Base-by-base conservation (phyloP, 2,797 vertebrate species). In the Loriculus beryllinus region DNA sequence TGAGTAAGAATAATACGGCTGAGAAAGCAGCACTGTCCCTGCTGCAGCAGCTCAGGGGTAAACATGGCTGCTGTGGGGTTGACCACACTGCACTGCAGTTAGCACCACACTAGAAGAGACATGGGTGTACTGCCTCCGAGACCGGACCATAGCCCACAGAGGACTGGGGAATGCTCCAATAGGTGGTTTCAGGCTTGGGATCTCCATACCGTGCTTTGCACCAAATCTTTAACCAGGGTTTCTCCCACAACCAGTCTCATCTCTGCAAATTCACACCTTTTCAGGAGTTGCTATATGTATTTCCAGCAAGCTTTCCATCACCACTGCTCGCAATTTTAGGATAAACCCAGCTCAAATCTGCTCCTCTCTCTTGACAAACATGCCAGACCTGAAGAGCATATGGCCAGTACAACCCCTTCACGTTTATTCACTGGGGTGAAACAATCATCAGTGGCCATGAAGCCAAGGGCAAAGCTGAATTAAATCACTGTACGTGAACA, bases 41-140 rank as follows among this genome's bases (percentile, higher is more conserved):
- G 9, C 33, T 43, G 49, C 69, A 78, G 47, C 54, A 94, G 69
- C 57, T 78, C 72, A 42, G 47, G 31, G 63, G 33, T 9, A 63
- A 54, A 49, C 21, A 4, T 0, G 1, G 57, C 48, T 81, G 25
- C 57, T 2, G 0, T 14, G 22, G 39, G 43, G 40, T 4, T 79
- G 86, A 54, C 29, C 25, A 33, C 0, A 0, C 22, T 45, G 70
- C 57, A 69, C 52, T 72, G 64, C 31, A 47, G 21, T 57, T 29
- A 49, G 77, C 33, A 28, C 35, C 47, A 10, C 0, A 0, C 63
- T 69, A 29, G 63, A 71, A 47, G 3, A 43, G 63, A 42, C 13
- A 17, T 1, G 10, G 28, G 12, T 18, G 13, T 21, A 28, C 28
- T 13, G 7, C 48, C 80, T 77, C 52, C 0, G 0, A 91, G 70